Base-by-base conservation (phyloP, 2,888 invertebrate genomes). In the Agriotes lineatus region DNA sequence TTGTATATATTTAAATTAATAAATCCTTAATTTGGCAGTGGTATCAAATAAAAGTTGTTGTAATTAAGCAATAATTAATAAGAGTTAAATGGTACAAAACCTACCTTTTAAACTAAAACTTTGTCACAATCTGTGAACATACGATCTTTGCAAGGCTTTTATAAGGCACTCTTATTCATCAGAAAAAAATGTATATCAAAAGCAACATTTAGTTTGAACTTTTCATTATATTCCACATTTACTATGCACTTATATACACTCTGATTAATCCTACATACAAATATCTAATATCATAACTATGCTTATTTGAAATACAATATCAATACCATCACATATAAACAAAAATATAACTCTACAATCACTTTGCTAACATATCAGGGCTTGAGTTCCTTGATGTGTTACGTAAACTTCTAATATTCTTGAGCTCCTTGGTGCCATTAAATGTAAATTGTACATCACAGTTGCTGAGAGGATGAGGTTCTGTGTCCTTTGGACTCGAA, bases 401-500 rank as follows among this genome's bases (percentile, higher is more conserved):
- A 33, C 54, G 58, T 33, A 70, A 39, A 35, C 35, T 63, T 33
- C 59, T 66, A 20, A 63, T 68, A 33, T 91, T 91, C 80, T 93
- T 94, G 68, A 95, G 83, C 80, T 94, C 93, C 0, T 93, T 93
- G 0, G 92, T 92, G 4, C 93, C 94, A 76, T 93, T 92, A 78
- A 91, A 95, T 71, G 91, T 92, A 48, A 94, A 93, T 78, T 91
- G 92, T 0, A 94, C 93, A 79, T 93, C 94, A 67, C 91, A 90
- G 77, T 92, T 91, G 73, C 93, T 93, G 2, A 95, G 79, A 0
- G 95, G 95, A 84, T 94, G 94, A 54, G 54, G 70, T 52, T 72
- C 78, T 3, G 59, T 57, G 3, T 82, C 82, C 65, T 83, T 85
- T 30, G 86, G 86, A 71, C 90, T 90, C 67, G 86, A 75, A 0